These are phyloP conservation scores for Sminthurinus aureus DNA, from an alignment of 2,888 invertebrate species.

Conservation along the genomic window DNA sequence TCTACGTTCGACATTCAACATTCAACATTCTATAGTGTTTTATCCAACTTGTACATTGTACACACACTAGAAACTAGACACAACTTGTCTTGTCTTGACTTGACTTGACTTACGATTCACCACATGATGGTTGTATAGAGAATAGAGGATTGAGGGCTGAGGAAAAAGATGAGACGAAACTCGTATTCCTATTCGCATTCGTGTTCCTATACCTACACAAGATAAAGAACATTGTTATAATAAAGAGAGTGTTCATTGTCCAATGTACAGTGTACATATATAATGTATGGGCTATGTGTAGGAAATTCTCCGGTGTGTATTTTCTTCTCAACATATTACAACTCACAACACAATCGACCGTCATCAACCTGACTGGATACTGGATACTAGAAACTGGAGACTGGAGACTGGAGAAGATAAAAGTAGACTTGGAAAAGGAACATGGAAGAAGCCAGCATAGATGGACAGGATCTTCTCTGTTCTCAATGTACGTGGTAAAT, in stretches of 20 bases:
- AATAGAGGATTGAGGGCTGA: too few species aligned
- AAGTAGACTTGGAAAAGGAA: too few species aligned
- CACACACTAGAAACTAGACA: not conserved
- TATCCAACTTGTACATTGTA: not conserved
- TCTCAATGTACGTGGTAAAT: not conserved
- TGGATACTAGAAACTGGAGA: too few species aligned
- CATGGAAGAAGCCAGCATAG: too few species aligned
- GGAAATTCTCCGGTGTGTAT: not conserved
- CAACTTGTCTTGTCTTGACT: not conserved
- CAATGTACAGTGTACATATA: not conserved
- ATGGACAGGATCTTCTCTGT: not conserved
- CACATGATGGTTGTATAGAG: too few species aligned
- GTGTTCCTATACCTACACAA: not conserved
- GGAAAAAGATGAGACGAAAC: too few species aligned
- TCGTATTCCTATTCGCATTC: too few species aligned
- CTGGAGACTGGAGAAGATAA: too few species aligned
- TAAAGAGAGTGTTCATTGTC: too few species aligned
- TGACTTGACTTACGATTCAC: too few species aligned
- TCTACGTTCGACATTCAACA: too few species aligned
- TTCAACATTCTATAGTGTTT: not conserved
- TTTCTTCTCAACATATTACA: not conserved
- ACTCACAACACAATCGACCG: not conserved
- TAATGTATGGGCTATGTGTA: not conserved
- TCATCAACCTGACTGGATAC: not conserved
- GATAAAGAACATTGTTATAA: too few species aligned